Percentiles rank a stretch among this genome's conserved stretches.
phyloP scores from a whole-genome alignment of 2,797 vertebrate genomes.

The Sylvia borin region DNA sequence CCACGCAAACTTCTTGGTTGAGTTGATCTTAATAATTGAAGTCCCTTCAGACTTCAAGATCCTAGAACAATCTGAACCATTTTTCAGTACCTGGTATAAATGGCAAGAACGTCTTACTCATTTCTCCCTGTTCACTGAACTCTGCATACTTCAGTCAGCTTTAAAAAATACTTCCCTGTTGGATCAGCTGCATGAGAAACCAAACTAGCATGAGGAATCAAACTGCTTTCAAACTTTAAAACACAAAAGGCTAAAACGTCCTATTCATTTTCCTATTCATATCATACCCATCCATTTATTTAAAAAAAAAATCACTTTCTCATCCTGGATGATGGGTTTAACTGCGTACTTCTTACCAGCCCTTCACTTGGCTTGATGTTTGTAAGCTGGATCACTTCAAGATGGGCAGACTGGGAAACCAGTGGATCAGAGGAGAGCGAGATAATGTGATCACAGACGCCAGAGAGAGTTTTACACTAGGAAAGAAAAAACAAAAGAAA shows the following conservation, averaged over 20 bases:
- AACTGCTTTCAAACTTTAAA: neutral
- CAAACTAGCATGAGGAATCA: neutral
- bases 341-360: constrained; percentile 87
- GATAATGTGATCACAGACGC: constrained; percentile 98
- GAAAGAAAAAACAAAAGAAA: neutral
- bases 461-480: constrained; percentile 97
- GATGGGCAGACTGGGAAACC: constrained; percentile 97
- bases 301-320: neutral
- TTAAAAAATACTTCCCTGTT: neutral
- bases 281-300: neutral
- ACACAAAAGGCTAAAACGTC: neutral
- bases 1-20: constrained; percentile 36
- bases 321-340: constrained; percentile 58
- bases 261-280: neutral
- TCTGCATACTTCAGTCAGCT: neutral
- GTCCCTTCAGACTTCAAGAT: constrained; percentile 44
- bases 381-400: constrained; percentile 97
- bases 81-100: constrained; percentile 37
- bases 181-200: neutral
- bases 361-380: constrained; percentile 95
- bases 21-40: constrained; percentile 55
- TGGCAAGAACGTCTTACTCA: neutral
- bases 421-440: constrained; percentile 96
- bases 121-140: neutral
- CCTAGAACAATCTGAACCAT: constrained; percentile 39